Evolutionary conservation across 2,113 vertebrate species (phyloP).

Genomic region (Megaceryle maxima): DNA sequence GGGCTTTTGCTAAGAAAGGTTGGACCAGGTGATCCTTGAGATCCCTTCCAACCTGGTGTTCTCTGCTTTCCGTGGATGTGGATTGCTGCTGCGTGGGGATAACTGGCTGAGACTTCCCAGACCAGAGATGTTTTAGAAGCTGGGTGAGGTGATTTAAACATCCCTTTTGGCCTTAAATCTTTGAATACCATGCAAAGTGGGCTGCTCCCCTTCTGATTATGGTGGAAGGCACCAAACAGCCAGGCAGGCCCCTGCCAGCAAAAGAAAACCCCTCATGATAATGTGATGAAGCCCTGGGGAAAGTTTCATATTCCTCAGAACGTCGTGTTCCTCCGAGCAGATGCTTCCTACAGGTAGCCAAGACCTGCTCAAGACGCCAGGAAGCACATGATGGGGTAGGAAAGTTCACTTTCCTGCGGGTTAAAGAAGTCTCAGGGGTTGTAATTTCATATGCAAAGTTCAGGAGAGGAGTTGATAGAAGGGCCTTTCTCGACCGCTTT

Average conservation of each 20-base stretch:
- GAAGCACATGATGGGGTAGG: neutral
- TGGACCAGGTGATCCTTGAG: neutral
- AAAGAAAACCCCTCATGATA: neutral
- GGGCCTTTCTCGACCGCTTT: neutral
- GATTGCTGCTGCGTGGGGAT: neutral
- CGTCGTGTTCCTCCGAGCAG: neutral
- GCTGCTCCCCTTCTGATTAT: neutral
- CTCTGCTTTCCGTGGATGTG: neutral
- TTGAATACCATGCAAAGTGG: neutral
- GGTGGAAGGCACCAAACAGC: neutral
- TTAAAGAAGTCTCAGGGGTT: neutral
- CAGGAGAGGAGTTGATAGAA: neutral
- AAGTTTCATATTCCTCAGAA: neutral
- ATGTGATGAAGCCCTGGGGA: neutral
- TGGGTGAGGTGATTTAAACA: neutral
- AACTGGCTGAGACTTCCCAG: neutral
- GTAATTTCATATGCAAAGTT: neutral
- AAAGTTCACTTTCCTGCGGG: neutral
- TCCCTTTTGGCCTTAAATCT: neutral
- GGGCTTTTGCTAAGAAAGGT: neutral
- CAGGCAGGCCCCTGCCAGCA: neutral
- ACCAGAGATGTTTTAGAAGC: neutral
- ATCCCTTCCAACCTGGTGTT: neutral
- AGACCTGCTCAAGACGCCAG: neutral
- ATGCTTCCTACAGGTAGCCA: neutral